These are phyloP conservation scores for Sminthurinus aureus DNA, from an alignment of 2,888 invertebrate species.

Conservation along the genomic window DNA sequence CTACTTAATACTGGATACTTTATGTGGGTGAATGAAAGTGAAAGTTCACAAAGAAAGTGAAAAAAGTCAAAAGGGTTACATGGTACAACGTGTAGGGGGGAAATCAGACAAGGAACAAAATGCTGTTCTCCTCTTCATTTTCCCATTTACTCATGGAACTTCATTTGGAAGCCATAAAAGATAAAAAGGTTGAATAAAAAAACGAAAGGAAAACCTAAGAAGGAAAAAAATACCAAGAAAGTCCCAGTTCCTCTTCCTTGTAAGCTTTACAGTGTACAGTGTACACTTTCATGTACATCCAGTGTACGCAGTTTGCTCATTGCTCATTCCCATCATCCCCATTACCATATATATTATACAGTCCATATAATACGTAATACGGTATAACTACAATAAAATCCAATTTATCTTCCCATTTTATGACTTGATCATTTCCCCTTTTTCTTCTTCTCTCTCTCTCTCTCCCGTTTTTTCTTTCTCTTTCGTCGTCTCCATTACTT, in stretches of 20 bases:
- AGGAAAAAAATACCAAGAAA: not conserved
- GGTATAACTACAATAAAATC: slow-evolving; percentile 40
- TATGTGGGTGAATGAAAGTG: too few relatives aligned
- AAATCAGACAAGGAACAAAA: not conserved
- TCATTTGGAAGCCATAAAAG: slow-evolving; percentile 16
- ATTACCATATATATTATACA: slow-evolving; percentile 32
- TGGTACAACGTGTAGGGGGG: too few relatives aligned
- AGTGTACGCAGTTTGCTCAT: not conserved
- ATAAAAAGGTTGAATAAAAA: slow-evolving; percentile 23
- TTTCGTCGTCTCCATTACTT: too few relatives aligned
- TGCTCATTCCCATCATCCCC: not conserved
- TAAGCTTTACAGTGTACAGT: too few relatives aligned
- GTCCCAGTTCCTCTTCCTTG: not conserved
- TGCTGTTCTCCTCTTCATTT: not conserved
- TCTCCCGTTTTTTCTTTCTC: not conserved
- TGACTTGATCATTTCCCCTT: slow-evolving; percentile 45
- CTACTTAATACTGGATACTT: too few relatives aligned
- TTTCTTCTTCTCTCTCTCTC: not conserved
- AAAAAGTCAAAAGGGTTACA: not conserved
- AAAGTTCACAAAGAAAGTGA: not conserved
- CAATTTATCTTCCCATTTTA: slow-evolving; percentile 51
- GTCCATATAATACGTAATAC: slow-evolving; percentile 4
- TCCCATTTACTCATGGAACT: not conserved
- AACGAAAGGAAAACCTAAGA: not conserved
- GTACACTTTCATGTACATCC: too few relatives aligned